Percentiles rank a stretch among this genome's conserved stretches.
These are phyloP conservation scores for Ceratoteleas bidentatus DNA, from an alignment of 1,140 invertebrate genomes.

Conservation along the genomic window DNA sequence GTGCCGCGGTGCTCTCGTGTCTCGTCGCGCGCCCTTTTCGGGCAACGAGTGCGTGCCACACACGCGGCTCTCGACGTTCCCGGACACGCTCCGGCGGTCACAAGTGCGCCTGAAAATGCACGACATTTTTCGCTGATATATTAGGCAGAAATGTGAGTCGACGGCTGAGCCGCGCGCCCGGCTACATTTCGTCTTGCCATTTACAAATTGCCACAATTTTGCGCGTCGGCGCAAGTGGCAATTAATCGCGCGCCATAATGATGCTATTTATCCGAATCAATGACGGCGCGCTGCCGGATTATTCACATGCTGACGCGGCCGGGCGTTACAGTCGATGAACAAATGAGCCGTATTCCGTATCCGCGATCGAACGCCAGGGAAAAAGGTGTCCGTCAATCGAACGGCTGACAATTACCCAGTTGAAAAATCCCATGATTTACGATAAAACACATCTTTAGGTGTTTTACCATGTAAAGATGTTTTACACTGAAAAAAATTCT, in stretches of 20 bases:
- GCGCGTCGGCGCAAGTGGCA: conserved; percentile 46
- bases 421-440: too few species aligned
- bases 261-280: conserved; percentile 67
- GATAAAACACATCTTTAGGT: too few species aligned
- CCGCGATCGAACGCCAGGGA: conserved; percentile 8
- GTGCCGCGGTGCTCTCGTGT: too few species aligned
- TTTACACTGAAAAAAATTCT: too few species aligned
- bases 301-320: conserved; percentile 52
- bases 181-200: conserved; percentile 48
- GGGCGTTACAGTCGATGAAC: conserved; percentile 38
- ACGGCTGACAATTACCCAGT: too few species aligned
- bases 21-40: background rate
- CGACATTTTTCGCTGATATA: conserved; percentile 47
- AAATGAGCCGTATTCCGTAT: conserved; percentile 46
- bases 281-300: conserved; percentile 28
- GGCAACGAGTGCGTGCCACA: conserved; percentile 2
- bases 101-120: conserved; percentile 28
- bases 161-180: conserved; percentile 15
- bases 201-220: conserved; percentile 60
- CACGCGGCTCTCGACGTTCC: conserved; percentile 20
- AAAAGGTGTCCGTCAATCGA: conserved; percentile 17
- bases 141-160: conserved; percentile 42
- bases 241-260: conserved; percentile 60
- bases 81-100: conserved; percentile 11
- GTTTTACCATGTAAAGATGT: too few species aligned